phyloP scores from a whole-genome alignment of 2,888 invertebrate species.

The Lordiphosa fenestrarum region DNA sequence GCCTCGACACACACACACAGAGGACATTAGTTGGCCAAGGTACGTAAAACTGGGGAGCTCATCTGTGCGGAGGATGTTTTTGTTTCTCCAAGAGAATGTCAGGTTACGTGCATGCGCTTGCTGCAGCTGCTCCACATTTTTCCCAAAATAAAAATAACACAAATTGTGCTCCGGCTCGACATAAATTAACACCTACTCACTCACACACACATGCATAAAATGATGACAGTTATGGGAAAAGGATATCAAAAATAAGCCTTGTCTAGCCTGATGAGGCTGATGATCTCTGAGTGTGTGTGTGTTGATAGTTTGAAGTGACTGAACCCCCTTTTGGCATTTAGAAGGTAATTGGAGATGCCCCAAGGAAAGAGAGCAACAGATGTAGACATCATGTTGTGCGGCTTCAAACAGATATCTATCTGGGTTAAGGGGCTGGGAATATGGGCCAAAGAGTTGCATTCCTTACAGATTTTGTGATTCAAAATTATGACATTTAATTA shows the following conservation, averaged over 20 bases:
- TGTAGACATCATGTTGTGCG: not conserved
- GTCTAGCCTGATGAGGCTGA: conserved; percentile 22
- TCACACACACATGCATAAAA: conserved; percentile 36
- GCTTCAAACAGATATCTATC: too few relatives aligned
- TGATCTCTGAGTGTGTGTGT: conserved; percentile 16
- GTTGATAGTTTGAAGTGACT: conserved; percentile 25
- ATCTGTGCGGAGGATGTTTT: conserved; percentile 15
- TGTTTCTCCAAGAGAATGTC: conserved; percentile 39
- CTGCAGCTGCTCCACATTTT: conserved; percentile 52
- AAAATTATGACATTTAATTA: not conserved
- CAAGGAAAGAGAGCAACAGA: conserved; percentile 4
- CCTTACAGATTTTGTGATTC: not conserved
- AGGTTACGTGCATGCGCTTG: conserved; percentile 32
- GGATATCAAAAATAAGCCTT: conserved; percentile 53
- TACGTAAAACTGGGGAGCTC: not conserved
- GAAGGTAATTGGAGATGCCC: conserved; percentile 23
- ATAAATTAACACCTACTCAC: conserved; percentile 73
- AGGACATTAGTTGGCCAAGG: conserved; percentile 10
- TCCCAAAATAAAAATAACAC: conserved; percentile 30
- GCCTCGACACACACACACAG: conserved; percentile 33
- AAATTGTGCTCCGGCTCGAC: conserved; percentile 21
- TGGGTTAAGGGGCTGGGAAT: too few relatives aligned
- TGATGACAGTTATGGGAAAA: conserved; percentile 70
- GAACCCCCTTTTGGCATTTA: conserved; percentile 2
- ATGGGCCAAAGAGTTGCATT: not conserved